Conservation (phyloP, 2,888 invertebrate species). For the Eueremaeus valkanovi region DNA sequence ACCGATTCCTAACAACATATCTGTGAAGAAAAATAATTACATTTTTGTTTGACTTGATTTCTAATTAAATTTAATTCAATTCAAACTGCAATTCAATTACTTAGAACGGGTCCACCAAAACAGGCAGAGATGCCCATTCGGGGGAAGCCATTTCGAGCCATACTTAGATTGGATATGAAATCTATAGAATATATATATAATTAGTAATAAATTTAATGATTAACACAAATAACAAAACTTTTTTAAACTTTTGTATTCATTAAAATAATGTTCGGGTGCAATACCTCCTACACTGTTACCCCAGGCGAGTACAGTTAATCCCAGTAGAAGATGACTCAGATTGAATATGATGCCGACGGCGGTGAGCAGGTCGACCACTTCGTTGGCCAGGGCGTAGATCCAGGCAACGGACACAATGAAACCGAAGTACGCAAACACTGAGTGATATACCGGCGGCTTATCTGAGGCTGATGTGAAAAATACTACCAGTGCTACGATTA, state of each 20-base stretch:
- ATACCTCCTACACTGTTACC: constrained; percentile 56
- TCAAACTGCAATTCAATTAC: constrained; percentile 49
- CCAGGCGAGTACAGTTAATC: constrained; percentile 57
- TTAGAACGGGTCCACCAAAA: constrained; percentile 58
- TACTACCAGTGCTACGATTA: constrained; percentile 50
- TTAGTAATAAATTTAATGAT: no score
- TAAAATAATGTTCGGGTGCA: not conserved
- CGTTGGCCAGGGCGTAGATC: constrained; percentile 62
- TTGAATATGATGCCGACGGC: constrained; percentile 55
- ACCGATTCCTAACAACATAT: constrained; percentile 39
- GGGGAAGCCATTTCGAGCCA: constrained; percentile 56
- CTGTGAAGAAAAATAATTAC: constrained; percentile 1
- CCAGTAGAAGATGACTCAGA: constrained; percentile 55
- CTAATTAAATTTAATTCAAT: not conserved
- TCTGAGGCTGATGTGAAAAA: constrained; percentile 51
- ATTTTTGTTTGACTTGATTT: no score
- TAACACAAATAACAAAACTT: constrained; percentile 10
- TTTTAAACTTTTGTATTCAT: not conserved
- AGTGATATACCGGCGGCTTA: constrained; percentile 52
- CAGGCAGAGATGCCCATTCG: constrained; percentile 57
- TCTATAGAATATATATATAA: no score
- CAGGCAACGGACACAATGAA: constrained; percentile 59
- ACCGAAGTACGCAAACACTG: constrained; percentile 59
- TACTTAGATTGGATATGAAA: constrained; percentile 55
- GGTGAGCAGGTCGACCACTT: constrained; percentile 58